phyloP scores from a whole-genome alignment of 2,888 invertebrate genomes.

The Plebejus argus region DNA sequence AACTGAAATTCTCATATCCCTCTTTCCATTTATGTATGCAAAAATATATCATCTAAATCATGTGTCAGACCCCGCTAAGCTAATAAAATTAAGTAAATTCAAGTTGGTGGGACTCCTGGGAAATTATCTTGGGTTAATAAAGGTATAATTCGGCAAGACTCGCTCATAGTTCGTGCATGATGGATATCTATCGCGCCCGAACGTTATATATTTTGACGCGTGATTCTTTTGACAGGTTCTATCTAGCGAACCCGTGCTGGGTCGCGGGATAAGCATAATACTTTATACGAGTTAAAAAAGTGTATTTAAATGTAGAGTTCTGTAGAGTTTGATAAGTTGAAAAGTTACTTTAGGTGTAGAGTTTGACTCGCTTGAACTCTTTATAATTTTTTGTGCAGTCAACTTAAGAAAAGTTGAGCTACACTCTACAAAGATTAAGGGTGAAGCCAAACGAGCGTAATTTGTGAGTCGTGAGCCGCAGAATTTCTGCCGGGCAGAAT shows the following conservation, averaged over 20 bases:
- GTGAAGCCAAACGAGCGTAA: too few relatives aligned
- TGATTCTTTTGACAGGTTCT: slow-evolving; percentile 13
- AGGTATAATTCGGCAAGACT: slow-evolving; percentile 15
- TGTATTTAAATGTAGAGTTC: not conserved
- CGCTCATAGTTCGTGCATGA: slow-evolving; percentile 16
- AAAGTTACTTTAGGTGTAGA: not conserved
- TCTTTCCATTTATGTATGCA: not conserved
- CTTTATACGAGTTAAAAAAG: not conserved
- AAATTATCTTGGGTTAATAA: slow-evolving; percentile 28
- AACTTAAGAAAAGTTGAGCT: too few relatives aligned
- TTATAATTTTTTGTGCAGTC: not conserved
- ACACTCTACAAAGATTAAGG: too few relatives aligned
- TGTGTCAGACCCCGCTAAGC: not conserved
- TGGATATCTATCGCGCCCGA: not conserved
- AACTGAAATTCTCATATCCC: not conserved
- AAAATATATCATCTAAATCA: not conserved
- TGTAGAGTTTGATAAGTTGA: not conserved
- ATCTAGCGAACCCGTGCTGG: not conserved
- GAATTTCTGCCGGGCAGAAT: too few relatives aligned
- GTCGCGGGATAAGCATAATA: not conserved
- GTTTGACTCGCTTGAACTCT: not conserved
- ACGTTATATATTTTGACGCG: slow-evolving; percentile 11
- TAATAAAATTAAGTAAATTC: slow-evolving; percentile 26
- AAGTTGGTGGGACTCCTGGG: slow-evolving; percentile 13
- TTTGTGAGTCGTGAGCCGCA: too few relatives aligned